These are phyloP conservation scores for Pinna nobilis DNA, from an alignment of 1,140 invertebrate genomes.

Conservation along the genomic window DNA sequence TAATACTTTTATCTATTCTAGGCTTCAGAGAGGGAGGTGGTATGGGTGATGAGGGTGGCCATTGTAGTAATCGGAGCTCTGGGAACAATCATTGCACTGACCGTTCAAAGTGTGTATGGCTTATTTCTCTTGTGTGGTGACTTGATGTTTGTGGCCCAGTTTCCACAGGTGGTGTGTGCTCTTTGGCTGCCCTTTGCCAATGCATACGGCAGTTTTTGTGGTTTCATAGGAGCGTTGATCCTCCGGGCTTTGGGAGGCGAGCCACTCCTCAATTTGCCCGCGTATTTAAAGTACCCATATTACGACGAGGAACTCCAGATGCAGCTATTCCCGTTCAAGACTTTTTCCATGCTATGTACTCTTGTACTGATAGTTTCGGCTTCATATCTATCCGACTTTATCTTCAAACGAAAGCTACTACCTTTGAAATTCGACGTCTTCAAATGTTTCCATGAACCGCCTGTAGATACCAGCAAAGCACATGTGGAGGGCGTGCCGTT, in stretches of 20 bases:
- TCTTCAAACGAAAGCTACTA: constrained; percentile 38
- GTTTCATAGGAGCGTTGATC: constrained; percentile 88
- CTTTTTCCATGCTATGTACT: constrained; percentile 54
- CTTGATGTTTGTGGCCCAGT: constrained; percentile 58
- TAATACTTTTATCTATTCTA: constrained; percentile 22
- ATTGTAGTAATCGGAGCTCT: constrained; percentile 47
- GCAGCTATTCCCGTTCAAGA: constrained; percentile 63
- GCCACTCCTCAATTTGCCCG: constrained; percentile 85
- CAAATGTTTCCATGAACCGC: constrained; percentile 10
- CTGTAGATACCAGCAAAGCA: too few species aligned
- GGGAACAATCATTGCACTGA: constrained; percentile 53
- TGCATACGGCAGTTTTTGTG: constrained; percentile 91
- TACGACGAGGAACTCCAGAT: constrained; percentile 80
- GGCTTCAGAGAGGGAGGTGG: constrained; percentile 55
- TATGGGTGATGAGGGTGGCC: constrained; percentile 56
- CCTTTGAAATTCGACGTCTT: constrained; percentile 32
- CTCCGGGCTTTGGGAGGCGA: constrained; percentile 91
- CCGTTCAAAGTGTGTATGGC: constrained; percentile 51
- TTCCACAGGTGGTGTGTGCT: constrained; percentile 58
- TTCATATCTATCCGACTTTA: constrained; percentile 45
- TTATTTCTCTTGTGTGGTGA: constrained; percentile 59
- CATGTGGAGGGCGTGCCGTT: too few species aligned
- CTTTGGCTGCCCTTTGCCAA: constrained; percentile 79
- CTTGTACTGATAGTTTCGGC: constrained; percentile 44
- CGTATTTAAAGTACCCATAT: constrained; percentile 89